Evolutionary conservation across 2,888 invertebrate species (phyloP).

Genomic region (Papilio demoleus): DNA sequence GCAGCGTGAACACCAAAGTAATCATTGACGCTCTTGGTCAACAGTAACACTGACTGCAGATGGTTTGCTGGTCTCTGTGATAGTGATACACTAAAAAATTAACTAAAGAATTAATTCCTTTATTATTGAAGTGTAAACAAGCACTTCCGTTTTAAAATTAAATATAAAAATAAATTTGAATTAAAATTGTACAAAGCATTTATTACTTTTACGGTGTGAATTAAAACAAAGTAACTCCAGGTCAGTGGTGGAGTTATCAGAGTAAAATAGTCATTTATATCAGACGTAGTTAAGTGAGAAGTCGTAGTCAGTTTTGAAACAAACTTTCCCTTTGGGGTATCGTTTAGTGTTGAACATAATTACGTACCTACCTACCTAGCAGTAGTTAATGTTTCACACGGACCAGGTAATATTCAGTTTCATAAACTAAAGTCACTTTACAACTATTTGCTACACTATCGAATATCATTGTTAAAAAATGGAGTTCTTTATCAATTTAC

Average conservation of each 20-base stretch:
- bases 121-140: too few species aligned
- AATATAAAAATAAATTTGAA: background rate
- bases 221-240: background rate
- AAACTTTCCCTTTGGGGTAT: conserved; percentile 58
- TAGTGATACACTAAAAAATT: too few species aligned
- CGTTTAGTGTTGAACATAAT: conserved; percentile 41
- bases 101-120: too few species aligned
- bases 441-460: conserved; percentile 31
- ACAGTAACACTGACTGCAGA: too few species aligned
- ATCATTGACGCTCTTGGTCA: too few species aligned
- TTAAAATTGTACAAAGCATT: background rate
- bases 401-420: conserved; percentile 46
- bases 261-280: conserved; percentile 52
- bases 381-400: conserved; percentile 28
- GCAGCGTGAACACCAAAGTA: too few species aligned
- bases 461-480: background rate
- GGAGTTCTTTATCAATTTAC: too few species aligned
- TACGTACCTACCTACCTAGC: conserved; percentile 40
- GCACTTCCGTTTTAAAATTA: too few species aligned
- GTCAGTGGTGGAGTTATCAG: conserved; percentile 21
- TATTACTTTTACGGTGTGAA: background rate
- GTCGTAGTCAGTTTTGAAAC: conserved; percentile 56
- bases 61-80: too few species aligned
- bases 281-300: conserved; percentile 56
- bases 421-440: conserved; percentile 46